A percentile compares a stretch with the other conserved stretches of the same genome.
phyloP scores from a whole-genome alignment of 2,797 vertebrate genomes.

The Ptychobarbus kaznakovi region DNA sequence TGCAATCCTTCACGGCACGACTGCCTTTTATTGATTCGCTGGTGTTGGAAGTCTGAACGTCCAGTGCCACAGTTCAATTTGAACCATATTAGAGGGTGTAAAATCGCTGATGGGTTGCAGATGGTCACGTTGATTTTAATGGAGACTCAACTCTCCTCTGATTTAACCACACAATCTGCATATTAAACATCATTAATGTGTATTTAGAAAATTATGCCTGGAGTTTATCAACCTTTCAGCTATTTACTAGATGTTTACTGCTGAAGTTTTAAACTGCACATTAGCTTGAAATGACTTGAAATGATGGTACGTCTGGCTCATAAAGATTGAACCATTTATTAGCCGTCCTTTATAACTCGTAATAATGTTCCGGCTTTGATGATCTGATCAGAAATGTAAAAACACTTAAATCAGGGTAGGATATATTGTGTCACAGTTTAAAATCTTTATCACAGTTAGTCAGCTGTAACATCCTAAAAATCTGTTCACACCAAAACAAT shows the following conservation, averaged over 20 bases:
- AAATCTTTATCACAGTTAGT: background rate
- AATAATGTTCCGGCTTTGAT: background rate
- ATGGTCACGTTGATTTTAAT: constrained; percentile 59
- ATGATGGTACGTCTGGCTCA: constrained; percentile 19
- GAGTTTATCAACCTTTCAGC: constrained; percentile 38
- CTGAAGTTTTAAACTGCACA: constrained; percentile 12
- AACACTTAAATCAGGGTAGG: background rate
- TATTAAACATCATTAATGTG: constrained; percentile 56
- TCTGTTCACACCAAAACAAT: background rate
- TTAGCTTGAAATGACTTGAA: constrained; percentile 28
- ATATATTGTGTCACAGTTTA: background rate
- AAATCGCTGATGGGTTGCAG: constrained; percentile 61
- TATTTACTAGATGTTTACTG: constrained; percentile 35
- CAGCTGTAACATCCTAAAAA: background rate
- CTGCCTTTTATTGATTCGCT: constrained; percentile 58
- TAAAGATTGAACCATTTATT: constrained; percentile 17
- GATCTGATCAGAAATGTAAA: background rate
- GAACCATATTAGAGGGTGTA: constrained; percentile 57
- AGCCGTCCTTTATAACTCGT: background rate
- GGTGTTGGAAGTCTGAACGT: constrained; percentile 51
- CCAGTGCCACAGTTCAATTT: constrained; percentile 57
- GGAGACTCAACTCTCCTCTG: constrained; percentile 43
- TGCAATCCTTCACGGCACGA: constrained; percentile 50
- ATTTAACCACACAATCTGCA: constrained; percentile 54
- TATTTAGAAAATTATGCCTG: constrained; percentile 51